These are phyloP conservation scores for Natator depressus DNA, from an alignment of 2,113 vertebrate genomes.

Conservation along the genomic window DNA sequence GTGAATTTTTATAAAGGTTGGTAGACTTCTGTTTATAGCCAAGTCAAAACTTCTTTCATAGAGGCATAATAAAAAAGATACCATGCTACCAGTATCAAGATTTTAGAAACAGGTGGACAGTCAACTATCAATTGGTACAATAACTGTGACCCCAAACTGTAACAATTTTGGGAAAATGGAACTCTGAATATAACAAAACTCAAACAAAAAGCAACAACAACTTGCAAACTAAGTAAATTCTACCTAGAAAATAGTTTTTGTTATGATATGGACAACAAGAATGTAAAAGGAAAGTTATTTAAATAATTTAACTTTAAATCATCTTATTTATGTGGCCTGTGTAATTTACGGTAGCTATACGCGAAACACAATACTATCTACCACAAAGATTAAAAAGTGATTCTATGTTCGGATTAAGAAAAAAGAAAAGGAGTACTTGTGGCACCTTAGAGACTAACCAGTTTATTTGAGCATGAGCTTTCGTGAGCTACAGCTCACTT, in stretches of 20 bases:
- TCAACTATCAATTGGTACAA: not conserved
- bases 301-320: not conserved
- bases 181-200: not conserved
- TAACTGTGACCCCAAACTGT: not conserved
- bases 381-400: not conserved
- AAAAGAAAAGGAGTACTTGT: too few relatives aligned
- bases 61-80: not conserved
- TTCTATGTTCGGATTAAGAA: not conserved
- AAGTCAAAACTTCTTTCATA: not conserved
- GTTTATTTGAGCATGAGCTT: too few relatives aligned
- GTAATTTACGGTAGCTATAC: not conserved
- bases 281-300: not conserved
- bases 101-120: not conserved
- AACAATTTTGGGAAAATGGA: not conserved
- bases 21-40: not conserved
- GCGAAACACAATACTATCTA: not conserved
- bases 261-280: not conserved
- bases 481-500: too few relatives aligned
- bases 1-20: not conserved
- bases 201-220: not conserved
- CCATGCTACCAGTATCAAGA: not conserved
- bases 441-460: too few relatives aligned
- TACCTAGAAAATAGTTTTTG: not conserved
- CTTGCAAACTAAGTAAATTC: not conserved
- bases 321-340: not conserved